Evolutionary conservation across 2,888 invertebrate genomes (phyloP).

Genomic region (Drosophila acutilabella): DNA sequence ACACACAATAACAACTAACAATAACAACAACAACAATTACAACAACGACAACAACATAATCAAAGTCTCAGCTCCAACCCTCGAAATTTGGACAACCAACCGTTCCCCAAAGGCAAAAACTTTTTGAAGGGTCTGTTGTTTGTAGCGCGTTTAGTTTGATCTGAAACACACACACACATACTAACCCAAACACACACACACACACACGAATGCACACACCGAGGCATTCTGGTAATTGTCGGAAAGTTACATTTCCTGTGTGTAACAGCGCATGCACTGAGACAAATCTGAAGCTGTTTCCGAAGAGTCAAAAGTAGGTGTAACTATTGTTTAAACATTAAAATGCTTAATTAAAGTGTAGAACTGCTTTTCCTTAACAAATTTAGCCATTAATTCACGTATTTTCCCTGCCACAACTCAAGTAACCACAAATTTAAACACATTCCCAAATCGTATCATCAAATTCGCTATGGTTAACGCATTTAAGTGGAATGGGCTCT

Average conservation of each 20-base stretch:
- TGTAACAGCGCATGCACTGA: slow-evolving; percentile 40
- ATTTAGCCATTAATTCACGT: too few species aligned
- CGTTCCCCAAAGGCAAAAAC: slow-evolving; percentile 36
- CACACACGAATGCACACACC: slow-evolving; percentile 4
- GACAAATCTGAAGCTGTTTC: slow-evolving; percentile 11
- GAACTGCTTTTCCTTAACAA: neutral
- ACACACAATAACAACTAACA: slow-evolving; percentile 34
- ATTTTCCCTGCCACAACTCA: slow-evolving; percentile 2
- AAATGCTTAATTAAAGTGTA: neutral
- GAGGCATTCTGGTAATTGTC: slow-evolving; percentile 49
- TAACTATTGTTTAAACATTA: too few species aligned
- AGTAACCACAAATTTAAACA: neutral
- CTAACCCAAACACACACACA: neutral
- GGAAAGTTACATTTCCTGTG: slow-evolving; percentile 52
- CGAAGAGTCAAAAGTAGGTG: too few species aligned
- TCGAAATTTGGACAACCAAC: slow-evolving; percentile 27
- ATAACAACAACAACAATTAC: slow-evolving; percentile 5
- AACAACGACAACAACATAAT: slow-evolving; percentile 43
- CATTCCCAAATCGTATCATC: slow-evolving; percentile 1
- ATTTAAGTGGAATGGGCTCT: neutral
- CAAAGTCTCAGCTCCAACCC: slow-evolving; percentile 48
- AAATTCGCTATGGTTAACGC: slow-evolving; percentile 12
- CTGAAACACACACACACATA: slow-evolving; percentile 38
- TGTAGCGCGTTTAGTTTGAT: slow-evolving; percentile 36
- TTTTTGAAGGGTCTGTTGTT: slow-evolving; percentile 5